A percentile compares a stretch with the other conserved stretches of the same genome.
phyloP scores from a whole-genome alignment of 2,113 vertebrate genomes.

The Aspidoscelis tigris region DNA sequence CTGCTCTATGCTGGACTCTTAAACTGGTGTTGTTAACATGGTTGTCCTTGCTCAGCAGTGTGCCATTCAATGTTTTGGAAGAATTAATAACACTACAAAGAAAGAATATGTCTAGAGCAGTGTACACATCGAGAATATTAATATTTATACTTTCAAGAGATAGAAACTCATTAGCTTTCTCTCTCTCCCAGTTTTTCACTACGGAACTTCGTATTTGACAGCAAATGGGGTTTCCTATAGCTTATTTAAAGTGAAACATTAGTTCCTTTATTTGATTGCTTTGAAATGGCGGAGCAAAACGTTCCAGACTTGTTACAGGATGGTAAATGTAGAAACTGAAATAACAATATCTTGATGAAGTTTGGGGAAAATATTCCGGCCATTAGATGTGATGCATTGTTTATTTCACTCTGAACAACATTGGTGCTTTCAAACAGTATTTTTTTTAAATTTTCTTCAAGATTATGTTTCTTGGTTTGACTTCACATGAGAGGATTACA shows the following conservation, averaged over 20 bases:
- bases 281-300: too few relatives aligned
- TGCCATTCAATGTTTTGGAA: background rate
- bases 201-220: background rate
- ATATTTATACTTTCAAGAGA: background rate
- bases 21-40: too few relatives aligned
- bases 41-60: too few relatives aligned
- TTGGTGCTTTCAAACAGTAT: background rate
- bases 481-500: slow-evolving; percentile 86
- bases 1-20: too few relatives aligned
- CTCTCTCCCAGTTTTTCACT: slow-evolving; percentile 4
- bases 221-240: background rate
- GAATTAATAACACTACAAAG: background rate
- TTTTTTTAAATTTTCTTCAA: slow-evolving; percentile 31
- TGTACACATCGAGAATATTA: background rate
- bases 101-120: background rate
- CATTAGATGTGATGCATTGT: background rate
- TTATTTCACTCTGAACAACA: background rate
- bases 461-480: slow-evolving; percentile 89
- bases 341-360: too few relatives aligned
- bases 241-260: background rate
- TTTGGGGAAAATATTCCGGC: background rate
- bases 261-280: background rate
- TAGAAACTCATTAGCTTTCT: background rate
- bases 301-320: too few relatives aligned
- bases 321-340: too few relatives aligned